These are phyloP conservation scores for Parotocinclus haroldoi DNA, from an alignment of 2,797 vertebrate genomes.

Conservation along the genomic window DNA sequence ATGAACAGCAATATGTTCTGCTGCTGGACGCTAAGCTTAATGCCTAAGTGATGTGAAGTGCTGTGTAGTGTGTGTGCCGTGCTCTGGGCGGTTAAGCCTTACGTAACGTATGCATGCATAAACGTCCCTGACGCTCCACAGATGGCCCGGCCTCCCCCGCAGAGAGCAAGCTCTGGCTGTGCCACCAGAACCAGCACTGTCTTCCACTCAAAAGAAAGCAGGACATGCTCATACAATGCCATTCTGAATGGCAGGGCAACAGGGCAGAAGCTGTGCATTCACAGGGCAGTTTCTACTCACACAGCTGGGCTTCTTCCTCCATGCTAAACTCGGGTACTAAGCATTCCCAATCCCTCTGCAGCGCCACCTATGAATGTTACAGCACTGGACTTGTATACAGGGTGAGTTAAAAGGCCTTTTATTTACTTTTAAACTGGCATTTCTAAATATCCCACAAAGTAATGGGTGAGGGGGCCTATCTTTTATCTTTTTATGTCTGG, in stretches of 20 bases:
- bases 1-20: not conserved
- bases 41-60: constrained; percentile 16
- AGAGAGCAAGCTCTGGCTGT: constrained; percentile 39
- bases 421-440: too few species aligned
- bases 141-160: constrained; percentile 57
- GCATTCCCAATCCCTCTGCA: too few species aligned
- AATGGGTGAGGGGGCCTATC: too few species aligned
- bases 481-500: too few species aligned
- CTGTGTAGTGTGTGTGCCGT: constrained; percentile 15
- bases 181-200: constrained; percentile 32
- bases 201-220: constrained; percentile 22
- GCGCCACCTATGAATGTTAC: too few species aligned
- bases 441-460: too few species aligned
- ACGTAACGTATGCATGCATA: constrained; percentile 64
- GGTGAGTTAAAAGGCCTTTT: too few species aligned
- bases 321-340: too few species aligned
- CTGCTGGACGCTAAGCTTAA: constrained; percentile 13
- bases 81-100: constrained; percentile 44
- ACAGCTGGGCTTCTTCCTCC: constrained; percentile 22
- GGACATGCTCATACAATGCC: constrained; percentile 9
- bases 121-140: constrained; percentile 53
- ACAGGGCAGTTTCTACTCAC: constrained; percentile 1
- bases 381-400: too few species aligned
- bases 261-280: too few species aligned
- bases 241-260: constrained; percentile 12